Evolutionary conservation across 2,797 vertebrate species (phyloP).

Genomic region (Botia kubotai): DNA sequence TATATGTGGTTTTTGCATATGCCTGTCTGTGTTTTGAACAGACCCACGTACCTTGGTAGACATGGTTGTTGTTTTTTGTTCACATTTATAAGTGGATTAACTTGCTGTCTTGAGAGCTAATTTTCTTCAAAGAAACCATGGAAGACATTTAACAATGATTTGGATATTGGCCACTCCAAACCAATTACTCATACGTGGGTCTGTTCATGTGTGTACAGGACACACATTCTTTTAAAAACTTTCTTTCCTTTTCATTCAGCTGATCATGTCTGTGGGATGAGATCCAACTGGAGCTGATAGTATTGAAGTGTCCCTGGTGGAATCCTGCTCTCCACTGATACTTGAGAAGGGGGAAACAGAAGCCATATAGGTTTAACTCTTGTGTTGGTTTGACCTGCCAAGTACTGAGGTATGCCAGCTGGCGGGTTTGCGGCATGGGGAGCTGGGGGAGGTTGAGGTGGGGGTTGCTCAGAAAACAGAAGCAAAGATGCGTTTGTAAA

Average conservation of each 20-base stretch:
- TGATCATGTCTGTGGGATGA: constrained; percentile 69
- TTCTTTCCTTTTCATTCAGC: constrained; percentile 49
- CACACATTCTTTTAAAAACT: constrained; percentile 41
- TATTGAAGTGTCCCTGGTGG: constrained; percentile 79
- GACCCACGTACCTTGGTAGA: neutral
- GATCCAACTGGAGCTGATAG: constrained; percentile 73
- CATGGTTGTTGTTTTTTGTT: neutral
- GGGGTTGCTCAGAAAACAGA: constrained; percentile 52
- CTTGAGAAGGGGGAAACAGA: constrained; percentile 79
- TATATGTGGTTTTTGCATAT: neutral
- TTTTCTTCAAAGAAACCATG: no score
- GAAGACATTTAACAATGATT: constrained; percentile 5
- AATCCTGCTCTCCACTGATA: constrained; percentile 85
- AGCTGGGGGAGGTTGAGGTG: constrained; percentile 34
- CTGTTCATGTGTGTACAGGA: constrained; percentile 16
- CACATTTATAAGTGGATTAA: neutral
- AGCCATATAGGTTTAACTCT: constrained; percentile 84
- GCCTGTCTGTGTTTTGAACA: neutral
- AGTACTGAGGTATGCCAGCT: constrained; percentile 80
- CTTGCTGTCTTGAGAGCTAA: neutral
- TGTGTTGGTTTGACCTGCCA: constrained; percentile 82
- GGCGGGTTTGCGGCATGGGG: constrained; percentile 76
- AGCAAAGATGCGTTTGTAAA: constrained; percentile 65
- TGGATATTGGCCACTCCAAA: constrained; percentile 20
- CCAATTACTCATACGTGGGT: neutral